Base-by-base conservation (phyloP, 2,888 invertebrate genomes). In the Pilophorus perplexus region DNA sequence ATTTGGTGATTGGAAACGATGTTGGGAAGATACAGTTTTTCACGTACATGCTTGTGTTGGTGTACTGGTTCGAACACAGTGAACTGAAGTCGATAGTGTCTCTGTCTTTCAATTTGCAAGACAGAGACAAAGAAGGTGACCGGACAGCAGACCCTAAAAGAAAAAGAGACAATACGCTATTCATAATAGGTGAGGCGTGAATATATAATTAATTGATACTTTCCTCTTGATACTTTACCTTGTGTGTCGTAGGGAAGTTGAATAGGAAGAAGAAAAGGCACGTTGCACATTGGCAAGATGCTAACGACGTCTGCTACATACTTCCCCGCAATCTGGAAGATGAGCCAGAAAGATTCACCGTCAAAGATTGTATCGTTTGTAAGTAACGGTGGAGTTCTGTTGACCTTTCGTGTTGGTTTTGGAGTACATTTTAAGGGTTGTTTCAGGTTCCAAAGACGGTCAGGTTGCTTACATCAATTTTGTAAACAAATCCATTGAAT, bases 401-500 rank as follows among this genome's bases (percentile, higher is more conserved):
- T n/a, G n/a, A n/a, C n/a, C n/a, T n/a, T n/a, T n/a, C n/a, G n/a
- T n/a, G n/a, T n/a, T n/a, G n/a, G n/a, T n/a, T n/a, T n/a, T n/a
- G n/a, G n/a, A n/a, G n/a, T n/a, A n/a, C n/a, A n/a, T n/a, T n/a
- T n/a, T n/a, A n/a, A n/a, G n/a, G n/a, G n/a, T n/a, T n/a, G 6
- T 50, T 50, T 10, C 60, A 60, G 62, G 46, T 16, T 23, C 22
- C 37, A 62, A 62, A 62, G 48, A 46, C 20, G 66, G 42, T 8
- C 23, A 20, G 2, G 57, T 66, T 8, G 66, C 46, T 1, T 66
- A 66, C 57, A 38, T 66, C n/a, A 66, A 66, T 50, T 66, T 59
- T 14, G 20, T 20, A 14, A 66, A 57, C 12, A 57, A 37, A 46
- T 52, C 66, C 6, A 57, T 66, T 14, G 57, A 46, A 57, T 66